Evolutionary conservation across 2,888 invertebrate species (phyloP), one percentile per base, ranked within the genome.

Genomic region (Sphaeridia pumilis): DNA sequence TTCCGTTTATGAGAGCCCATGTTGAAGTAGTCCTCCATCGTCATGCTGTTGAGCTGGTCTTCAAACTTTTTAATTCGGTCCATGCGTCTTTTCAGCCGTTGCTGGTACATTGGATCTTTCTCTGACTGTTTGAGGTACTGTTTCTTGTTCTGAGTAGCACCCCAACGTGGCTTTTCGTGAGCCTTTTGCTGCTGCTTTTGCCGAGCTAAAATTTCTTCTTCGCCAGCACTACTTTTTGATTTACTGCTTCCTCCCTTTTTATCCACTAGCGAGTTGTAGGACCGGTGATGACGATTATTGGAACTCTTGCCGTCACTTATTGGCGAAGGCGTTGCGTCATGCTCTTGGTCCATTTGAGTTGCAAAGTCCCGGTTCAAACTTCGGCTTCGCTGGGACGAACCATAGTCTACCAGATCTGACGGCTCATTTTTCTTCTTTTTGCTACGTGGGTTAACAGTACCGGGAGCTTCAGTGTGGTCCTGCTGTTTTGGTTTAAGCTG

Each of bases 81-180:
- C n/a, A 60, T 60, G 25, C 64, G 49, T 34, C 60, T 22, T 25
- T 57, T 58, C 38, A 62, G 28, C 7, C 59, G 48, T 31, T 57
- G 58, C 10, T 60, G 79, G 66, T 86, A 87, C 69, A 85, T 80
- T 0, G 86, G 86, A 73, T 89, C 89, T 66, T 88, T 84, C 69
- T 89, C 89, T 67, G 88, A 88, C 71, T 89, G 88, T 67, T 88
- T 88, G 55, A 87, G 77, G 67, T 88, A 89, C 65, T 86, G 82
- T 10, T 84, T 84, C 24, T 81, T 81, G 4, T 87, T 87, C 59
- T 69, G 67, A 55, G 70, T 73, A 43, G 71, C 72, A 51, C 71
- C 71, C 72, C 72, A 72, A 49, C 70, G 68, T 0, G 72, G 72
- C 24, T 70, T 64, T 41, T 70, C 69, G 12, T 60, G 58, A 24